Conservation (phyloP, 2,113 vertebrate species). For the Brienomyrus longianalis region DNA sequence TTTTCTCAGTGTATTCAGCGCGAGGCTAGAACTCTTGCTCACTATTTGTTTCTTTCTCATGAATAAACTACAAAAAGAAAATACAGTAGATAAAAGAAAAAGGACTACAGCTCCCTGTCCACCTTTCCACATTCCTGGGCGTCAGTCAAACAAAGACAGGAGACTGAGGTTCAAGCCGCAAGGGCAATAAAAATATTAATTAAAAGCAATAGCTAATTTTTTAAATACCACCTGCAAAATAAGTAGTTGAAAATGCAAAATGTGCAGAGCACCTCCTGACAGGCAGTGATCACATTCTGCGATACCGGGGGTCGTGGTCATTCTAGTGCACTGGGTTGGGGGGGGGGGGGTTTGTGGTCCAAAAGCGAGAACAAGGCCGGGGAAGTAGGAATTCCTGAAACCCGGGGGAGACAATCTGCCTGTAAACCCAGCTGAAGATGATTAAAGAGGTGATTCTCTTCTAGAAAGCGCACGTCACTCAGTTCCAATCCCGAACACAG, state of each 20-base stretch:
- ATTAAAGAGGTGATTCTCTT: slow-evolving; percentile 24
- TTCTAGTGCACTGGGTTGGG: slow-evolving; percentile 18
- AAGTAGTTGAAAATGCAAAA: not conserved
- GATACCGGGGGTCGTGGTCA: slow-evolving; percentile 41
- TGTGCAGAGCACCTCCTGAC: slow-evolving; percentile 26
- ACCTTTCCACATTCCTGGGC: slow-evolving; percentile 48
- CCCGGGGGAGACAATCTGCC: slow-evolving; percentile 19
- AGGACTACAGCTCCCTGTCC: slow-evolving; percentile 32
- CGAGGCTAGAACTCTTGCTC: slow-evolving; percentile 27
- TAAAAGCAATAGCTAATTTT: slow-evolving; percentile 7
- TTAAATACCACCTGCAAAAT: not conserved
- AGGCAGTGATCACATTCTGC: slow-evolving; percentile 40
- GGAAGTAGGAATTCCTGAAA: slow-evolving; percentile 20
- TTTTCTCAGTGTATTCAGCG: not conserved
- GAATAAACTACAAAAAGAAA: slow-evolving; percentile 53
- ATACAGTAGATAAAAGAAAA: slow-evolving; percentile 38
- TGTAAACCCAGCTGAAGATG: not conserved
- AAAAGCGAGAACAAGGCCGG: slow-evolving; percentile 33
- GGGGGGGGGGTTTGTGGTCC: slow-evolving; percentile 29
- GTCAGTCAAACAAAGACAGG: slow-evolving; percentile 18
- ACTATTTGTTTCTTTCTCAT: slow-evolving; percentile 45
- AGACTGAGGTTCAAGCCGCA: not conserved
- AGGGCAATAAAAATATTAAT: not conserved
- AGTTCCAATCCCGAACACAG: not conserved
- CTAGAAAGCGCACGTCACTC: not conserved